Percentiles rank a stretch among this genome's conserved stretches.
These are phyloP conservation scores for Belonocnema kinseyi DNA, from an alignment of 1,140 invertebrate genomes.

Conservation along the genomic window DNA sequence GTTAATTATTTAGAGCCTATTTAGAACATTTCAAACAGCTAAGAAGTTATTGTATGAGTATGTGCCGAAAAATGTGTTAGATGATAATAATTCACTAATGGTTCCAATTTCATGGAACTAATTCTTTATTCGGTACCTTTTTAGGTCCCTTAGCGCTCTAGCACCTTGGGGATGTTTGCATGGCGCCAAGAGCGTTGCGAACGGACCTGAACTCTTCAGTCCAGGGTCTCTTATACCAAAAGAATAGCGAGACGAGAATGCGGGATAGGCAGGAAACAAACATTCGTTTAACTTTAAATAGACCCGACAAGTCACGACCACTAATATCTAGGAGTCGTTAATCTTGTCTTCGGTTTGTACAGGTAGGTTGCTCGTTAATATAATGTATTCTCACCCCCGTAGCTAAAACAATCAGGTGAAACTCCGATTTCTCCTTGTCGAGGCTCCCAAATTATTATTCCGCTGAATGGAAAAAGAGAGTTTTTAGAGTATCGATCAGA, in stretches of 20 bases:
- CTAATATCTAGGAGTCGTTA: conserved; percentile 65
- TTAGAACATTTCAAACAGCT: neutral
- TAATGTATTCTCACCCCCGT: conserved; percentile 66
- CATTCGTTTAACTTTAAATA: conserved; percentile 63
- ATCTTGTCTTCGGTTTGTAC: conserved; percentile 56
- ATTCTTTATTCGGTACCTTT: neutral
- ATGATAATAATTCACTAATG: neutral
- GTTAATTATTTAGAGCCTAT: too few relatives aligned
- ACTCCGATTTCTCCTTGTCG: conserved; percentile 15
- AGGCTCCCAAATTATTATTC: conserved; percentile 33
- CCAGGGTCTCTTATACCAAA: conserved; percentile 15
- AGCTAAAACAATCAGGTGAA: conserved; percentile 64
- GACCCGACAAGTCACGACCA: conserved; percentile 58
- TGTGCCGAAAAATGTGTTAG: neutral
- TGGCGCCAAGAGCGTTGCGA: conserved; percentile 43
- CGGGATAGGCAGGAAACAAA: conserved; percentile 55
- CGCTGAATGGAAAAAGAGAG: conserved; percentile 28
- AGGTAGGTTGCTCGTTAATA: conserved; percentile 59
- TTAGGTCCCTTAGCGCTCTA: neutral
- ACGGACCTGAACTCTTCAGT: conserved; percentile 37
- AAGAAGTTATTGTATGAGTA: neutral
- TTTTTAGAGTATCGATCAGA: conserved; percentile 39
- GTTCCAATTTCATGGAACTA: neutral
- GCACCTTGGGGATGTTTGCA: conserved; percentile 11
- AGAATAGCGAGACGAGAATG: conserved; percentile 46